Conservation (phyloP, 2,888 invertebrate genomes). For the Coronaproctus castanopsis region DNA sequence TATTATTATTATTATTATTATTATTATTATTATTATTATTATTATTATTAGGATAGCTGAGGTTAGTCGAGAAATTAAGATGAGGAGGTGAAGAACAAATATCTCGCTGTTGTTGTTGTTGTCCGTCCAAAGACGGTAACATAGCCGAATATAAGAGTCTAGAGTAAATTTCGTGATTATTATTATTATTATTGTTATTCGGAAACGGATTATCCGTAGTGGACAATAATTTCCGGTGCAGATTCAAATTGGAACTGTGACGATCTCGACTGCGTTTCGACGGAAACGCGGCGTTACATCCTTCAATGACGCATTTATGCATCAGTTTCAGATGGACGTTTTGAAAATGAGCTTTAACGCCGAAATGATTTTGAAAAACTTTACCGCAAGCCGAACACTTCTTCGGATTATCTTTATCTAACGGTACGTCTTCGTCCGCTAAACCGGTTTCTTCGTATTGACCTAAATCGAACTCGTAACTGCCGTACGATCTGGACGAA, state of each 20-base stretch:
- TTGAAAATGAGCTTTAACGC: slow-evolving; percentile 85
- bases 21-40: too few relatives aligned
- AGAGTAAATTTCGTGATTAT: not conserved
- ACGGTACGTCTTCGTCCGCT: slow-evolving; percentile 58
- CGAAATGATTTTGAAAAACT: slow-evolving; percentile 79
- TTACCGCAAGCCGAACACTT: slow-evolving; percentile 83
- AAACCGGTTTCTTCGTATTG: slow-evolving; percentile 38
- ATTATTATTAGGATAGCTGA: too few relatives aligned
- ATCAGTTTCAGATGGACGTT: slow-evolving; percentile 85
- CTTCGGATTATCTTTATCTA: slow-evolving; percentile 77
- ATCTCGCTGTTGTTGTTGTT: not conserved
- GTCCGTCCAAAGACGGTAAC: not conserved
- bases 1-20: slow-evolving; percentile 29
- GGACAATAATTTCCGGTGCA: slow-evolving; percentile 72
- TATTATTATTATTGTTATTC: not conserved
- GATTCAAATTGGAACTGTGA: slow-evolving; percentile 74
- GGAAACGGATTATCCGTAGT: slow-evolving; percentile 29
- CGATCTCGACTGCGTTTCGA: slow-evolving; percentile 80
- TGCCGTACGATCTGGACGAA: slow-evolving; percentile 29
- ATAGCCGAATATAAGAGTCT: not conserved
- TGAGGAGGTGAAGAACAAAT: not conserved
- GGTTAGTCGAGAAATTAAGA: not conserved
- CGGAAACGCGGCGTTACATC: slow-evolving; percentile 85
- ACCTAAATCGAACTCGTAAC: slow-evolving; percentile 27
- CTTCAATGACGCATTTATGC: slow-evolving; percentile 86